Base-by-base conservation (phyloP, 2,888 invertebrate species). In the Urechis unicinctus region DNA sequence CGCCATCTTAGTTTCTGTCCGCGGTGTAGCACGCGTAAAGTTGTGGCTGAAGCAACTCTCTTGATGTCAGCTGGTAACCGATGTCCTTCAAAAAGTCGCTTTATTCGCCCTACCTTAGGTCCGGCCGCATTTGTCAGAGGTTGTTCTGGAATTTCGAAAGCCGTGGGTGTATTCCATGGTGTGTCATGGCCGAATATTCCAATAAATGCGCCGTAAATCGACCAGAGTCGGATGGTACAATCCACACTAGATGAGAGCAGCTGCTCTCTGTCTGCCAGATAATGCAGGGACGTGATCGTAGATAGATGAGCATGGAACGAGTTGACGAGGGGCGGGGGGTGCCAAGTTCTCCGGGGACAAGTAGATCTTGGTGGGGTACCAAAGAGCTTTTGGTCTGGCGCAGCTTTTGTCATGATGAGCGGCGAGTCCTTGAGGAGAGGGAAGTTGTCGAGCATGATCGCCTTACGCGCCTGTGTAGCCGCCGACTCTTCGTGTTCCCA, bases 101-200 rank as follows among this genome's bases (percentile, higher is more conserved):
- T n/a, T n/a, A n/a, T n/a, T n/a, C n/a, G n/a, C n/a, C n/a, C n/a
- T n/a, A n/a, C n/a, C n/a, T n/a, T n/a, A n/a, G n/a, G n/a, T n/a
- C n/a, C n/a, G n/a, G n/a, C n/a, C n/a, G n/a, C n/a, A n/a, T n/a
- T n/a, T n/a, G n/a, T n/a, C n/a, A n/a, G 6, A 5, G 41, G 9
- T 17, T 21, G 31, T 5, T 5, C 3, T 31, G 13, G 5, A n/a
- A 13, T 36, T 36, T 36, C 41, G 9, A 36, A 9, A 13, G 9
- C 9, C 9, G 9, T 36, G 5, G 5, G 6, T 9, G 28, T n/a
- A 45, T 79, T 77, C 86, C 86, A 88, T 0, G 83, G 81, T 66
- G 82, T 79, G 64, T 84, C 84, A 52, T 87, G 85, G 53, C 90
- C 90, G 63, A 91, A 81, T 3, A 88, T 89, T 62, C 87, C 87